These are phyloP conservation scores for Lochmaea crataegi DNA, from an alignment of 2,888 invertebrate genomes.

Conservation along the genomic window DNA sequence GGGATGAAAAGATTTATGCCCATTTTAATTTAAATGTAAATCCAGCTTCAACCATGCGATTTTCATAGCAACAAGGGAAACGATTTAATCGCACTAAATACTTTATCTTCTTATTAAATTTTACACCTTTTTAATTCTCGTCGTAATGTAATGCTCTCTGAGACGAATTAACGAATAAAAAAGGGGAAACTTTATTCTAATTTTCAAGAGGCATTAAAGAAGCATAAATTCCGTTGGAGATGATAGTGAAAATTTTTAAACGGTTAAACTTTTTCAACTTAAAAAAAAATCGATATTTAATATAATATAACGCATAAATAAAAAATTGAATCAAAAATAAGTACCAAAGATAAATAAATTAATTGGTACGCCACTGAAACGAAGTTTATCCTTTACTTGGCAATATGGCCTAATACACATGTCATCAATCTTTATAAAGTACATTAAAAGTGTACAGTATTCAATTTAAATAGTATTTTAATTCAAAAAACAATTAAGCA, in stretches of 20 bases:
- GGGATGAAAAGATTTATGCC: constrained; percentile 14
- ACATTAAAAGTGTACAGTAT: constrained; percentile 43
- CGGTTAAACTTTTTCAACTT: constrained; percentile 41
- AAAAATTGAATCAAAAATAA: background rate
- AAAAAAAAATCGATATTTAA: constrained; percentile 23
- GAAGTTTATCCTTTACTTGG: constrained; percentile 11
- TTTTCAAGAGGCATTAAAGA: constrained; percentile 33
- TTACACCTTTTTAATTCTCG: constrained; percentile 57
- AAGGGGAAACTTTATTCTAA: constrained; percentile 45
- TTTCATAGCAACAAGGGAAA: constrained; percentile 26
- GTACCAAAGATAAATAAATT: background rate
- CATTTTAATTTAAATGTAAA: constrained; percentile 19
- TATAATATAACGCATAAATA: background rate
- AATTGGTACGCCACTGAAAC: background rate
- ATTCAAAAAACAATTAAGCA: constrained; percentile 56
- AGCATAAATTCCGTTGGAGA: constrained; percentile 35
- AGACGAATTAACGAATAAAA: constrained; percentile 49
- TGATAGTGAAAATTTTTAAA: constrained; percentile 47
- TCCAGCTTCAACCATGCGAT: background rate
- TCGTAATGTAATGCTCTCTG: constrained; percentile 50
- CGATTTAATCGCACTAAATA: constrained; percentile 44
- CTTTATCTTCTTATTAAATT: constrained; percentile 54
- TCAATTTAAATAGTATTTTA: constrained; percentile 53
- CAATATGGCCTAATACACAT: constrained; percentile 25
- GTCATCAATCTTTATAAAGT: constrained; percentile 42